These are phyloP conservation scores for Tortrix viridana DNA, from an alignment of 2,888 invertebrate species.

Conservation along the genomic window DNA sequence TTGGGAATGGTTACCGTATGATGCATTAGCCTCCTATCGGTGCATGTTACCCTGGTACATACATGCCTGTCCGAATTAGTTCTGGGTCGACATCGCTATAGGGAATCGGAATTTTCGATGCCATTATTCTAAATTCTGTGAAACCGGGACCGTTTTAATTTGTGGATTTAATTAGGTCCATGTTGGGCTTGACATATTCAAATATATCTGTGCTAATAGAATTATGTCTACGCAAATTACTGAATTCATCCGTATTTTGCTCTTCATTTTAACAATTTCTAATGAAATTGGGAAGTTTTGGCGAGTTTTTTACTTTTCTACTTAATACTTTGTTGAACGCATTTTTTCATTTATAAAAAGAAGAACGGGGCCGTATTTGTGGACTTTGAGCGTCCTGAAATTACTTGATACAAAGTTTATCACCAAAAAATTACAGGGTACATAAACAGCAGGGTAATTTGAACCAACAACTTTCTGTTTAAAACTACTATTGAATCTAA, in stretches of 20 bases:
- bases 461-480: no score
- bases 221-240: not conserved
- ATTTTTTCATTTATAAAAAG: no score
- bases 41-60: constrained; percentile 32
- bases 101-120: constrained; percentile 33
- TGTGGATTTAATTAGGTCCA: constrained; percentile 24
- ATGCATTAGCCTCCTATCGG: constrained; percentile 49
- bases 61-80: constrained; percentile 55
- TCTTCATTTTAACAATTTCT: no score
- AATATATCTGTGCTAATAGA: not conserved
- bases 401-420: no score
- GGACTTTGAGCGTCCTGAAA: no score
- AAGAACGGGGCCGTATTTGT: no score
- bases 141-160: constrained; percentile 17
- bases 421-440: no score
- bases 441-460: no score
- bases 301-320: no score
- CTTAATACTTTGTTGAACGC: no score
- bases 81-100: constrained; percentile 39
- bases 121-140: constrained; percentile 28
- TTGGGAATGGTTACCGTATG: constrained; percentile 50
- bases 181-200: constrained; percentile 15
- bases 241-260: not conserved
- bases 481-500: no score
- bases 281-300: no score